A percentile compares a stretch with the other conserved stretches of the same genome.
Conservation (phyloP, 2,113 vertebrate species). For the Mus musculus region DNA sequence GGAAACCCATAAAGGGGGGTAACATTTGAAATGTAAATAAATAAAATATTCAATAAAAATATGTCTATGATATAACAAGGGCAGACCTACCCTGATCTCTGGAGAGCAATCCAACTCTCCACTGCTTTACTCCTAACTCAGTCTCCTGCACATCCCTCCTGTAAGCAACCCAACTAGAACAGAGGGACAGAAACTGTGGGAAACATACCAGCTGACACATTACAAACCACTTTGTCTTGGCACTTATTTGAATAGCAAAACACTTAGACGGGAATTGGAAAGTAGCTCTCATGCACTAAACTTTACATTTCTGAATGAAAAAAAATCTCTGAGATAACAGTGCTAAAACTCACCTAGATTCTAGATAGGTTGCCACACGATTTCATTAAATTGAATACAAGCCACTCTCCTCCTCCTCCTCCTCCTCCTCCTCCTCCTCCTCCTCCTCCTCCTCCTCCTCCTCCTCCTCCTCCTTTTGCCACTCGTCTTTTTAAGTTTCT, state of each 20-base stretch:
- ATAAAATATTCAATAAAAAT: neutral
- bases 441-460: too few species aligned
- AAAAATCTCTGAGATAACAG: neutral
- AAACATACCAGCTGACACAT: neutral
- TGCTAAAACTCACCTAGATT: slow-evolving; percentile 44
- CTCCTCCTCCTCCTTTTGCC: too few species aligned
- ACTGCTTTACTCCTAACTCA: neutral
- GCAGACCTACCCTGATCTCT: neutral
- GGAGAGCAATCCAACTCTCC: neutral
- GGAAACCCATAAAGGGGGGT: too few species aligned
- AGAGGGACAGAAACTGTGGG: neutral
- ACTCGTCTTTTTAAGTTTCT: neutral
- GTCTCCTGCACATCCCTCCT: neutral
- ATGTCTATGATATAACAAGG: neutral
- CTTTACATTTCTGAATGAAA: slow-evolving; percentile 24
- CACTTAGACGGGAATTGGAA: slow-evolving; percentile 8
- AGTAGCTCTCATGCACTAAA: slow-evolving; percentile 6
- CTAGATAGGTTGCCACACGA: neutral
- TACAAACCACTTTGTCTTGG: slow-evolving; percentile 1
- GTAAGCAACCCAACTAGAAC: slow-evolving; percentile 13
- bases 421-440: too few species aligned
- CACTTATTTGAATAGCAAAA: slow-evolving; percentile 39
- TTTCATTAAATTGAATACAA: slow-evolving; percentile 40
- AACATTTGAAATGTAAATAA: too few species aligned
- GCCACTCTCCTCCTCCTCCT: neutral